Percentiles rank a stretch among this genome's conserved stretches.
phyloP scores from a whole-genome alignment of 2,113 vertebrate genomes.

The Haemorhous mexicanus region DNA sequence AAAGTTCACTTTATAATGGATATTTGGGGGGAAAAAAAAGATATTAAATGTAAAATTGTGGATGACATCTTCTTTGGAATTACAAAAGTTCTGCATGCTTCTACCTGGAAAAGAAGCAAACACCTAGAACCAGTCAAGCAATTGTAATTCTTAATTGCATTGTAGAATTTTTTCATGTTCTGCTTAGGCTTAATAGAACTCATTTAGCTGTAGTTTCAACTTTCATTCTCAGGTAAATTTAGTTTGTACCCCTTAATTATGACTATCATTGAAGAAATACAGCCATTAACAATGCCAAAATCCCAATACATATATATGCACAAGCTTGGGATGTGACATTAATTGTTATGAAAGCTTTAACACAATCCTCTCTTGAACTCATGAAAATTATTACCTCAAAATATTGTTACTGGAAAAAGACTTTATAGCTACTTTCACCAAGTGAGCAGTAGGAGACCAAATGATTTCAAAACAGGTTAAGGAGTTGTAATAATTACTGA shows the following conservation, averaged over 20 bases:
- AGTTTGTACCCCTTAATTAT: slow-evolving; percentile 39
- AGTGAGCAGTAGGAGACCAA: background rate
- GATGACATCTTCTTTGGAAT: background rate
- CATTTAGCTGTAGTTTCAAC: slow-evolving; percentile 37
- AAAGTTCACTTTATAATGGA: background rate
- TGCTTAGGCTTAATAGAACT: slow-evolving; percentile 30
- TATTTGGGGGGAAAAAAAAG: background rate
- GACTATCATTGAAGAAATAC: background rate
- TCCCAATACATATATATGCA: background rate
- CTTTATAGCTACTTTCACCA: background rate
- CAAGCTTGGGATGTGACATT: background rate
- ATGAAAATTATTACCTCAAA: slow-evolving; percentile 21
- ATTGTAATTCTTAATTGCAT: slow-evolving; percentile 52
- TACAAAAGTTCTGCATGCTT: background rate
- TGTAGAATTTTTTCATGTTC: slow-evolving; percentile 13
- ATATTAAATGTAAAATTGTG: background rate
- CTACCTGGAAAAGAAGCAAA: slow-evolving; percentile 26
- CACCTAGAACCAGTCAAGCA: slow-evolving; percentile 27
- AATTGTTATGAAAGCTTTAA: slow-evolving; percentile 24
- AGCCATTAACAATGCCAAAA: slow-evolving; percentile 23
- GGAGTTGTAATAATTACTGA: background rate
- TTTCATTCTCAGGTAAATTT: slow-evolving; percentile 21
- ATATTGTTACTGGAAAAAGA: background rate
- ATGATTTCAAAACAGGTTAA: slow-evolving; percentile 34
- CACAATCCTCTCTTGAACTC: background rate